Evolutionary conservation across 2,888 invertebrate species (phyloP), one percentile per base, ranked within the genome.

Genomic region (Piscicola geometra): DNA sequence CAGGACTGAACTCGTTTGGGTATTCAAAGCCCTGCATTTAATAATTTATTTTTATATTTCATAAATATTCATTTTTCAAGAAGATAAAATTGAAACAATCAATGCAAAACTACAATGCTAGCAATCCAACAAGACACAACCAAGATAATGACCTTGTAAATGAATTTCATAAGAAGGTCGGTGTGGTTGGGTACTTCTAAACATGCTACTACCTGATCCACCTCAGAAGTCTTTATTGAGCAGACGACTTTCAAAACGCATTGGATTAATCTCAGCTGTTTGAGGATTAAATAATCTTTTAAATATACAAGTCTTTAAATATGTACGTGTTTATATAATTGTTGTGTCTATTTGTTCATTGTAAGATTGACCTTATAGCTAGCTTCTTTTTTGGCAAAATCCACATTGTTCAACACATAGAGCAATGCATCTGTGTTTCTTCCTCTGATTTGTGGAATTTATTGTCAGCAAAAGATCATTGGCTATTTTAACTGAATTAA

Each of bases 81-180:
- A 64, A 64, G 30, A 64, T 28, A 3, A 12, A n/a, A 12, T 28
- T 28, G 64, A 64, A 64, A 64, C 25, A n/a, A n/a, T n/a, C 25
- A 64, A 64, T 28, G 5, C 21, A n/a, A 64, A 21, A 64, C 30
- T 12, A 64, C 5, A 64, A 21, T 30, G 25, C 5, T 5, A 28
- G 30, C 5, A n/a, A 12, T 12, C 3, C 12, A 64, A 64, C 30
- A 12, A 64, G 12, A 30, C 9, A 28, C 25, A 36, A 70, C 28
- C 28, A 36, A 18, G 36, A 41, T 25, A 56, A 56, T 30, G 21
- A 73, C 73, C 73, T 73, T 73, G 21, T 73, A 73, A 81, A 98
- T 93, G 83, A 97, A 98, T 85, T 98, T 98, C 97, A 98, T 97
- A 75, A 98, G 88, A 72, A 93, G 90, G 86, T 98, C 97, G 5